Evolutionary conservation across 2,113 vertebrate genomes (phyloP), one percentile per base, ranked within the genome.

Genomic region (Silurus meridionalis): DNA sequence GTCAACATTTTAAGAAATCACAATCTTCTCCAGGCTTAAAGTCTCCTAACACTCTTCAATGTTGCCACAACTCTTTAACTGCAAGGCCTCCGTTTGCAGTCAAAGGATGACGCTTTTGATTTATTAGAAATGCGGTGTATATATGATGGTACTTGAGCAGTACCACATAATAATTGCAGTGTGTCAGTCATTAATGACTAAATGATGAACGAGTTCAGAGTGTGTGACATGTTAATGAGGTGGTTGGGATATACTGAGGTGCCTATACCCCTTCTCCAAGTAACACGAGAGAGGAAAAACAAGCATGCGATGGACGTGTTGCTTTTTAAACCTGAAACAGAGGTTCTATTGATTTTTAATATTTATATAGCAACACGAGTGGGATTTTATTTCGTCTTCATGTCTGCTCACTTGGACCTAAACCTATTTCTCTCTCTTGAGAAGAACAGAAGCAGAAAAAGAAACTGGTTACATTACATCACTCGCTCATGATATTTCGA

Each of bases 291-390:
- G 53, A 72, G 67, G 10, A 74, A 48, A 53, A 83, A 69, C 8
- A 63, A 86, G 69, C 85, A 64, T 50, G 61, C 10, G 48, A 82
- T 6, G 3, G 1, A 11, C 53, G 5, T 53, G 17, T 52, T 61
- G 46, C 46, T 71, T 37, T 63, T 82, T 75, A 63, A 28, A 6
- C 48, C 58, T 0, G 28, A 75, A 74, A 82, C 67, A 86, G n/a
- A n/a, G n/a, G 6, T 11, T 61, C 69, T 58, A 28, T 83, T 85
- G 71, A 77, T 75, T 71, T 28, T 58, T 86, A 60, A 15, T 86
- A 37, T 69, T 86, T 86, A 48, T 80, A 80, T 61, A 84, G 67
- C 37, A 46, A 81, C 11, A 6, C 63, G 46, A 50, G 66, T 55
- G 57, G 1, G 46, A 6, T 57, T 9, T 64, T 74, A 64, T 78